Base-by-base conservation (phyloP, 2,113 vertebrate genomes). In the zebrafish (Danio rerio) region DNA sequence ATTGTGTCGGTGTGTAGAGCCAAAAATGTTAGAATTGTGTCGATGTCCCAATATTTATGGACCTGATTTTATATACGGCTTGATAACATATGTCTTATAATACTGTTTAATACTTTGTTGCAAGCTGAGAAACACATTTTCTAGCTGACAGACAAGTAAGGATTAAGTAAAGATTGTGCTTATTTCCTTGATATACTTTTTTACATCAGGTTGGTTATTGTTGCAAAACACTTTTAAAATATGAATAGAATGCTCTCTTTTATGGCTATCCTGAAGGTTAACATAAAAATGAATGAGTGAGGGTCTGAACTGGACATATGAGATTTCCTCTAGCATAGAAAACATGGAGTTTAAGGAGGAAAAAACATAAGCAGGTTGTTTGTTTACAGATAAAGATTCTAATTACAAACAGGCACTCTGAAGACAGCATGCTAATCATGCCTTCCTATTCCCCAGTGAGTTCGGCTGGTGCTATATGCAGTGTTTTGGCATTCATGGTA, bases 361-460 rank as follows among this genome's bases (percentile, higher is more conserved):
- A 76, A 79, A 80, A 56, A 49, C 47, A 53, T 81, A 85, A 87
- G 89, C 73, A 81, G 69, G 75, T 85, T 90, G 82, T 88, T 89
- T 87, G 83, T 86, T 56, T 84, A 50, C 69, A 65, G 79, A 68
- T 70, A 80, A 88, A 83, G 76, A 82, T 85, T 87, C 49, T 81
- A 87, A 90, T 91, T 88, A 87, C 47, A 86, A 86, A 84, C 56
- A 70, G 72, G 56, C 31, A 73, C 77, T 80, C 55, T 40, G 62
- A 74, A 53, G 78, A 81, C 83, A 53, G 58, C 70, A 63, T 84
- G 18, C 9, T 83, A 87, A 88, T 76, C 81, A 85, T 70, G 47
- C 52, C 45, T 66, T 53, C 40, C 15, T 76, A 80, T 77, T 80
- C 85, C 85, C 86, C 50, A 42, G 9, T 15, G 78, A 72, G 66